Evolutionary conservation across 2,888 invertebrate species (phyloP), one percentile per base, ranked within the genome.

Genomic region (Eudemis profundana): DNA sequence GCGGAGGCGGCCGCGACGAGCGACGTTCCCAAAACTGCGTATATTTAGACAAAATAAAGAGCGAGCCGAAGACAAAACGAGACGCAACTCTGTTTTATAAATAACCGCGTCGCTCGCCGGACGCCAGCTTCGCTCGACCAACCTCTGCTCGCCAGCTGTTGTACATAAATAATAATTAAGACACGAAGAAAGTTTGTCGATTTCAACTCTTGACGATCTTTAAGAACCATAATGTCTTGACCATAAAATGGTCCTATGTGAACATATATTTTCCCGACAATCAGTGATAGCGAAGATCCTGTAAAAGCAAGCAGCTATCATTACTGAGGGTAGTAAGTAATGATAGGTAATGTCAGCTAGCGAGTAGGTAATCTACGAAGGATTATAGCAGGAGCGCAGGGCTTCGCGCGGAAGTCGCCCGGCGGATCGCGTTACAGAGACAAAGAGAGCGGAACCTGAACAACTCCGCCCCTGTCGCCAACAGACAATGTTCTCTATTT

Each of bases 41-140:
- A 92, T 92, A 91, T 91, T 92, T 92, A 91, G 91, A 92, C 90
- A 91, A 92, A 92, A 92, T 92, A 91, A 92, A 92, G 91, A 92
- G 90, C 88, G 88, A 84, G 83, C 88, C 86, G 90, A 91, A 91
- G 90, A 92, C 92, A 91, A 91, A 91, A 90, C 90, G 91, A 90
- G 92, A 92, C 89, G 88, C 91, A 87, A 90, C 86, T 90, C 90
- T 88, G 90, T 88, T 91, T 91, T 91, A 90, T 90, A 91, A 92
- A 92, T 91, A 91, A 88, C 89, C 81, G 70, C 87, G 89, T 89
- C 90, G 90, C 88, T 90, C 89, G 87, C 86, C 89, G 89, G 87
- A 87, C 89, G 87, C 83, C 74, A 74, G 77, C 76, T 72, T 84
- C 84, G 82, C 78, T 78, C 85, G 82, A 76, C 85, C 87, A 87